phyloP scores from a whole-genome alignment of 2,888 invertebrate genomes.

The Trissonchulus latispiculum region DNA sequence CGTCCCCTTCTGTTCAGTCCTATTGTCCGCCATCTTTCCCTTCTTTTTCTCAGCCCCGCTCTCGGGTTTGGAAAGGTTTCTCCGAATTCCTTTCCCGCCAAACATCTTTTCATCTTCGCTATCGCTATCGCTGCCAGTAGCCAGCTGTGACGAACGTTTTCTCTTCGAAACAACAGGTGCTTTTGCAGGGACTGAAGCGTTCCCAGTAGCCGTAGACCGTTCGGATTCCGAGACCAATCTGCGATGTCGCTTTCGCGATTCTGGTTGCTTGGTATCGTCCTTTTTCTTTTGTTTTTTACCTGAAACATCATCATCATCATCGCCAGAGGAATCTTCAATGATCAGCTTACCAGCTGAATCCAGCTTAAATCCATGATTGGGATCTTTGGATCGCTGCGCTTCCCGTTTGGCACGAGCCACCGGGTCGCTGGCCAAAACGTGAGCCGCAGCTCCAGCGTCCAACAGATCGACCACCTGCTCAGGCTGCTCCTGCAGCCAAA shows the following conservation, averaged over 20 bases:
- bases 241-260: conserved; percentile 3
- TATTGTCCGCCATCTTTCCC: too few species aligned
- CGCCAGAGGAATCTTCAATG: conserved; percentile 50
- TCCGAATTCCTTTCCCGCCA: conserved; percentile 34
- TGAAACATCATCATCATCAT: conserved; percentile 27
- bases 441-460: conserved; percentile 67
- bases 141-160: not conserved
- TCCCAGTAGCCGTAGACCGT: too few species aligned
- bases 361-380: conserved; percentile 62
- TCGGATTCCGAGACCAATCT: too few species aligned
- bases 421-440: conserved; percentile 67
- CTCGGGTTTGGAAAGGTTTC: not conserved
- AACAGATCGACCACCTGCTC: conserved; percentile 71
- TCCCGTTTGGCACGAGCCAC: conserved; percentile 35
- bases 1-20: too few species aligned
- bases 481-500: conserved; percentile 2
- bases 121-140: too few species aligned
- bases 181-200: too few species aligned
- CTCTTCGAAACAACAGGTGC: too few species aligned
- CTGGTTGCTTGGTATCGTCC: conserved; percentile 42
- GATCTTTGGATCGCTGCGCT: conserved; percentile 50
- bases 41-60: too few species aligned
- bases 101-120: not conserved
- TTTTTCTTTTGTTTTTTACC: too few species aligned
- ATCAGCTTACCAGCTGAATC: conserved; percentile 74